Conservation (phyloP, 37 sponge, comb jelly and placozoan species). For the Chondrosia reniformis region DNA sequence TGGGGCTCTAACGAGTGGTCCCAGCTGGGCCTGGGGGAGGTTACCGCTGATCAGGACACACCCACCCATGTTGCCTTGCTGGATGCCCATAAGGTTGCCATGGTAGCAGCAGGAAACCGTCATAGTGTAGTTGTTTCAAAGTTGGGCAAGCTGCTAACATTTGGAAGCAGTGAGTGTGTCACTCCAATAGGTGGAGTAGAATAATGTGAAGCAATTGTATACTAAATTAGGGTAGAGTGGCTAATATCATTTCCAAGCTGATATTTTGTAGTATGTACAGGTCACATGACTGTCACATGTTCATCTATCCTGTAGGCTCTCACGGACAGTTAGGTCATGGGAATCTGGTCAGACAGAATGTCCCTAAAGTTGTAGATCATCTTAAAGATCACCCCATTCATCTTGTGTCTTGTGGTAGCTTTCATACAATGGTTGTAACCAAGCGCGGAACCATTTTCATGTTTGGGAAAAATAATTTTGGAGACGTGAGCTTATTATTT, state of each 20-base stretch:
- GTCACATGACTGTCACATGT: not conserved
- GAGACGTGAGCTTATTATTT: not conserved
- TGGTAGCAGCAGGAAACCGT: slow-evolving; percentile 67
- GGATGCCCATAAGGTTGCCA: slow-evolving; percentile 34
- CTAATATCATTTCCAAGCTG: no score
- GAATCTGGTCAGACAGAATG: slow-evolving; percentile 45
- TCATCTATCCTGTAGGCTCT: slow-evolving; percentile 31
- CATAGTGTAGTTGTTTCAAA: slow-evolving; percentile 63
- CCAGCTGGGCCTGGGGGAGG: slow-evolving; percentile 62
- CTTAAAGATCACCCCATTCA: slow-evolving; percentile 31
- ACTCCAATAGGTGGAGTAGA: no score
- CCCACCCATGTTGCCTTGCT: slow-evolving; percentile 57
- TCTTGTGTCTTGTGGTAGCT: slow-evolving; percentile 60
- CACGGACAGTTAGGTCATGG: slow-evolving; percentile 80
- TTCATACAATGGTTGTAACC: slow-evolving; percentile 48
- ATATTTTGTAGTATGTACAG: no score
- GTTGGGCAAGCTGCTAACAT: slow-evolving; percentile 64
- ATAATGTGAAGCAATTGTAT: no score
- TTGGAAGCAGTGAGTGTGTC: slow-evolving; percentile 75
- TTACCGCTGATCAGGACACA: slow-evolving; percentile 40
- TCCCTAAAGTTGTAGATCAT: slow-evolving; percentile 32
- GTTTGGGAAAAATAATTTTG: slow-evolving; percentile 21
- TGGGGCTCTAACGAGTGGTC: slow-evolving; percentile 88
- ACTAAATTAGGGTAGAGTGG: no score
- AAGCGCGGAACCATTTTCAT: not conserved